Evolutionary conservation across 2,113 vertebrate genomes (phyloP).

Genomic region (Entelurus aequoreus): DNA sequence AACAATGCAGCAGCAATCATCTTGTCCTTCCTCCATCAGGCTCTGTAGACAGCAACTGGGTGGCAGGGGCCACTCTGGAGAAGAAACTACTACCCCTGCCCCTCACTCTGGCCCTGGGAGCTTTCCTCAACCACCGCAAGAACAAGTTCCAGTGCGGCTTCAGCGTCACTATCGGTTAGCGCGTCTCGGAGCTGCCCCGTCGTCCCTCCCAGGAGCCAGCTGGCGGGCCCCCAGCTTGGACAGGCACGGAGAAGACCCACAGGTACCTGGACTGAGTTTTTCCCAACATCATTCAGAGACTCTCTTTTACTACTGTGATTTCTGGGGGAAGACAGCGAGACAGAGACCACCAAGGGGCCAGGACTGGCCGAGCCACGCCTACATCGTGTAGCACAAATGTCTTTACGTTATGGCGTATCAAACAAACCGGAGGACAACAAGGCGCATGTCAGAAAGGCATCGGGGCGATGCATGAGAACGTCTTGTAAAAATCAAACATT

Average conservation of each 20-base stretch:
- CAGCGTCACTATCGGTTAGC: constrained; percentile 84
- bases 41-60: constrained; percentile 86
- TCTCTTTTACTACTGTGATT: constrained; percentile 58
- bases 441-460: constrained; percentile 40
- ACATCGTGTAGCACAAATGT: constrained; percentile 60
- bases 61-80: constrained; percentile 83
- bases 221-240: constrained; percentile 47
- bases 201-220: constrained; percentile 22
- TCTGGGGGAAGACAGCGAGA: constrained; percentile 50
- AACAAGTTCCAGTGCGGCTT: constrained; percentile 93
- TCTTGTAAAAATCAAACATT: constrained; percentile 55
- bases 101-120: constrained; percentile 82
- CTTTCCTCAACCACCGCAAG: constrained; percentile 88
- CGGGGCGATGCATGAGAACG: constrained; percentile 55
- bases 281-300: constrained; percentile 58
- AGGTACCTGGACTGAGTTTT: constrained; percentile 61
- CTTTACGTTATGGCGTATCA: constrained; percentile 55
- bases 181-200: not conserved
- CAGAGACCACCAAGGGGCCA: constrained; percentile 42
- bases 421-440: constrained; percentile 40
- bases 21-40: constrained; percentile 54
- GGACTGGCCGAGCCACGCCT: constrained; percentile 61
- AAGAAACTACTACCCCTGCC: constrained; percentile 87
- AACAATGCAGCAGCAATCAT: not conserved
- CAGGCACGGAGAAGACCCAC: constrained; percentile 52